Percentiles rank a stretch among this genome's conserved stretches.
These are phyloP conservation scores for Neodiprion pinetum DNA, from an alignment of 1,140 invertebrate genomes.

Conservation along the genomic window DNA sequence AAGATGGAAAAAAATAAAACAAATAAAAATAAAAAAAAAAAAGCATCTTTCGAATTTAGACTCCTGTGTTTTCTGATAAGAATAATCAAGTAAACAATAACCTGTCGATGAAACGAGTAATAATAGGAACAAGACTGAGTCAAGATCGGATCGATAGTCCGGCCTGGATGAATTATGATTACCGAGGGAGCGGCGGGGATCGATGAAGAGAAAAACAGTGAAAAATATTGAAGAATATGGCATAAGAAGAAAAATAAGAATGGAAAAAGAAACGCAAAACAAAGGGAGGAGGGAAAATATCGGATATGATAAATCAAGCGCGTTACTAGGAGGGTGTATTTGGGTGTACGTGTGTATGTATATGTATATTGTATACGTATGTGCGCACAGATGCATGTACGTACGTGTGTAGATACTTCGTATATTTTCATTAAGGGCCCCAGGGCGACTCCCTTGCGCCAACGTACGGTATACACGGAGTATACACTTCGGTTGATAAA, in stretches of 20 bases:
- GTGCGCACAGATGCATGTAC: not conserved
- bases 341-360: not conserved
- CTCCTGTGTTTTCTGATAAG: no score
- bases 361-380: not conserved
- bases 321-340: conserved; percentile 29
- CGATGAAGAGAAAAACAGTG: conserved; percentile 29
- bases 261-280: conserved; percentile 11
- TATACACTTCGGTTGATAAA: not conserved
- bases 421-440: conserved; percentile 51
- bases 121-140: no score
- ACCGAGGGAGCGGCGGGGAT: conserved; percentile 30
- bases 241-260: not conserved
- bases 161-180: conserved; percentile 22
- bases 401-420: conserved; percentile 13
- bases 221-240: conserved; percentile 21
- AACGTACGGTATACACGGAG: no score
- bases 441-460: no score
- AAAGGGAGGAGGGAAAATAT: conserved; percentile 37
- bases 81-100: no score
- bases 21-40: not conserved
- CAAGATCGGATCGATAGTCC: no score
- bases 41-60: no score
- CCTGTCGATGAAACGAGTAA: no score
- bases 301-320: conserved; percentile 44
- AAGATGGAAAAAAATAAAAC: not conserved